Conservation (phyloP, 2,113 vertebrate species). For the Gnathonemus echidnorhynchus region DNA sequence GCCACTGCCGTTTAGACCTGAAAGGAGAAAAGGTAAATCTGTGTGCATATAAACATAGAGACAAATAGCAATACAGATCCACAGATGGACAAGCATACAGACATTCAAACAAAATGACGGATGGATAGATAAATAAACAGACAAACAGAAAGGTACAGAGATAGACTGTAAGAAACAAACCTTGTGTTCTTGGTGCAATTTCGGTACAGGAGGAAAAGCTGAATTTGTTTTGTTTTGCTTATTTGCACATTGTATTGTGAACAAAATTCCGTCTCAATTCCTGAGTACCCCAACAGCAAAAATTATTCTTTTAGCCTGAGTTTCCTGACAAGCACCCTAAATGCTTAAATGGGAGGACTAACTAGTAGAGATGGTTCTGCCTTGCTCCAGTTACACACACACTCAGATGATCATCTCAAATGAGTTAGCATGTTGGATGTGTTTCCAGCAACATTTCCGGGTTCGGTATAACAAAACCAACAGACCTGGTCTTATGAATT, state of each 20-base stretch:
- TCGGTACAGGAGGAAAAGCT: no score
- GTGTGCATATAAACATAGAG: neutral
- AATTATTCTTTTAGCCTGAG: no score
- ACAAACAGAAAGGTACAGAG: neutral
- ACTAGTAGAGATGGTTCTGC: no score
- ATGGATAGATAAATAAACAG: neutral
- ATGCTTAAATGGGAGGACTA: no score
- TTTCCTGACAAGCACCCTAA: neutral
- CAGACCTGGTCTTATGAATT: neutral
- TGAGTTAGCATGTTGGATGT: neutral
- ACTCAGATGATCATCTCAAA: neutral
- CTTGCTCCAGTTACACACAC: neutral
- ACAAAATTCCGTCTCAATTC: no score
- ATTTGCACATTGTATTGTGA: no score
- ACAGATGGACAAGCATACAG: neutral
- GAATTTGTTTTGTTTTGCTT: no score
- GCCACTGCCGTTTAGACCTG: neutral
- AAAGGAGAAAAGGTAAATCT: neutral
- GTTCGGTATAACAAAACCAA: neutral
- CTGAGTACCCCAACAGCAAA: no score
- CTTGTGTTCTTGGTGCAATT: no score
- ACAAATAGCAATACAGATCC: neutral
- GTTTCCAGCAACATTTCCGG: neutral
- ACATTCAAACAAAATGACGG: neutral
- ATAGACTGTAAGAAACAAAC: neutral